Conservation (phyloP, 2,888 invertebrate genomes). For the Athetis lepigone region DNA sequence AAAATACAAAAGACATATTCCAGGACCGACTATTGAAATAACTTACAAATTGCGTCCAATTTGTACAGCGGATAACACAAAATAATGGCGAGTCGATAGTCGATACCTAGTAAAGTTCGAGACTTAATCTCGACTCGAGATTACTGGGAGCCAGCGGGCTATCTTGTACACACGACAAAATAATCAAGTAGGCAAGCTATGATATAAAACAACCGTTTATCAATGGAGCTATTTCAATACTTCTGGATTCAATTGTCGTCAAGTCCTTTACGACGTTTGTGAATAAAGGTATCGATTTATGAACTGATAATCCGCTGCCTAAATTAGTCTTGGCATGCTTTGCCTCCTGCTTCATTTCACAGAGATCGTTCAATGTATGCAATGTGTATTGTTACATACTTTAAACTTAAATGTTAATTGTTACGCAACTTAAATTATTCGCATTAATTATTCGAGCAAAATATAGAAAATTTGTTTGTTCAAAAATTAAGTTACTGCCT, state of each 20-base stretch:
- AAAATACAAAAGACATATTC: constrained; percentile 47
- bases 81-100: constrained; percentile 79
- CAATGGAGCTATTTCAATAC: not conserved
- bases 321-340: not conserved
- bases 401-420: no score
- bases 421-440: not conserved
- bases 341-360: no score
- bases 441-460: not conserved
- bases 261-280: not conserved
- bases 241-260: not conserved
- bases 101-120: constrained; percentile 81
- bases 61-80: constrained; percentile 71
- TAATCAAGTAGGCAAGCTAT: not conserved
- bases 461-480: not conserved
- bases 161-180: constrained; percentile 39
- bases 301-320: not conserved
- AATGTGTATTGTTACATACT: not conserved
- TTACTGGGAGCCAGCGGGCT: constrained; percentile 70
- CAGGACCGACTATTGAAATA: constrained; percentile 57
- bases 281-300: not conserved
- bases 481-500: not conserved
- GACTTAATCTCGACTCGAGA: constrained; percentile 85
- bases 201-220: not conserved
- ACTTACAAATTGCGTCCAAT: constrained; percentile 71
- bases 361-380: not conserved